A percentile compares a stretch with the other conserved stretches of the same genome.
phyloP scores from a whole-genome alignment of 2,797 vertebrate species.

The Carapus acus region DNA sequence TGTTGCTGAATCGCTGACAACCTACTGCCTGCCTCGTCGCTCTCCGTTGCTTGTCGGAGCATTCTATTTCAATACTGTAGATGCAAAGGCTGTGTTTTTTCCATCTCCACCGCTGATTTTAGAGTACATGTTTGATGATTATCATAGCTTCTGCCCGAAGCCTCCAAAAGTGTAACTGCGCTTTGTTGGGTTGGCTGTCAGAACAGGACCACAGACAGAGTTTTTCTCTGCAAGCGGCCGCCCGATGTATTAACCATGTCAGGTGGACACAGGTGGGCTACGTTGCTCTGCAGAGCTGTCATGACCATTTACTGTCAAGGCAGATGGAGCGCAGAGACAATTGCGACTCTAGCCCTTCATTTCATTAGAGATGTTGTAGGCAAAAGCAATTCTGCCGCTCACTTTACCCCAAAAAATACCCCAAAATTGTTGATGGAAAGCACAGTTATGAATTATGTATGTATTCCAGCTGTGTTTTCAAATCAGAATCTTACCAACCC shows the following conservation, averaged over 20 bases:
- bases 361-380: neutral
- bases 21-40: slow-evolving; percentile 3
- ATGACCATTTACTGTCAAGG: neutral
- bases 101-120: slow-evolving; percentile 20
- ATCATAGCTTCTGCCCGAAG: slow-evolving; percentile 25
- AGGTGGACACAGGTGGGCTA: slow-evolving; percentile 12
- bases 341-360: slow-evolving; percentile 7
- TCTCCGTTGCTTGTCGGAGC: slow-evolving; percentile 9
- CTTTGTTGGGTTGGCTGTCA: slow-evolving; percentile 6
- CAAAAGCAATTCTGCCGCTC: too few species aligned
- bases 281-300: slow-evolving; percentile 1
- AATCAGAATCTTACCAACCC: too few species aligned
- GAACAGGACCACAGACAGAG: neutral
- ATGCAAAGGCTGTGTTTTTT: slow-evolving; percentile 20
- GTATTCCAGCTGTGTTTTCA: too few species aligned
- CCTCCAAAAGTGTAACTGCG: slow-evolving; percentile 9
- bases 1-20: slow-evolving; percentile 5
- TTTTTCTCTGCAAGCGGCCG: slow-evolving; percentile 16
- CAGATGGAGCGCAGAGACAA: neutral
- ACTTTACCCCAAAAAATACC: too few species aligned
- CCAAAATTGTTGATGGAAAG: too few species aligned
- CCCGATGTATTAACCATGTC: slow-evolving; percentile 17
- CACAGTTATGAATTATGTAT: too few species aligned
- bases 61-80: slow-evolving; percentile 40
- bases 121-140: slow-evolving; percentile 14